phyloP scores from a whole-genome alignment of 2,113 vertebrate genomes.

The Tringa solitaria region DNA sequence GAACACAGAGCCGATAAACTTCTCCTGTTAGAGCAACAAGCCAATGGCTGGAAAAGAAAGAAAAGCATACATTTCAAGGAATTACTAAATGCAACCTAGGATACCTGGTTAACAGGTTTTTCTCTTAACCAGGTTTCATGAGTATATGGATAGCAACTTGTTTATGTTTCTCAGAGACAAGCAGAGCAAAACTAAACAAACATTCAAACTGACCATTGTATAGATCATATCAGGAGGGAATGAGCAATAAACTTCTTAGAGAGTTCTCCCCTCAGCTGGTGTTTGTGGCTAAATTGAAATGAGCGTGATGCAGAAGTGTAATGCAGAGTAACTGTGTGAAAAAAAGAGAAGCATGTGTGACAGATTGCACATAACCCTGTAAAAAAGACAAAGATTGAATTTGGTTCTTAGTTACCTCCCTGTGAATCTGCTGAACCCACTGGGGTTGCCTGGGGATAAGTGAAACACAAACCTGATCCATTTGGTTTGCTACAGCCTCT shows the following conservation, averaged over 20 bases:
- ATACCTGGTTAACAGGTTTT: background rate
- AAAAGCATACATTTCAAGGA: background rate
- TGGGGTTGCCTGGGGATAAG: slow-evolving; percentile 12
- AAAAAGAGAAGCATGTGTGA: slow-evolving; percentile 1
- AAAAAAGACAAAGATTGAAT: slow-evolving; percentile 7
- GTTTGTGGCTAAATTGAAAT: slow-evolving; percentile 15
- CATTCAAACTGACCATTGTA: background rate
- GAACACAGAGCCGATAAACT: background rate
- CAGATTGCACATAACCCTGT: background rate
- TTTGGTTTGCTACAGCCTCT: slow-evolving; percentile 24
- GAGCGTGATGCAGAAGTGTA: background rate
- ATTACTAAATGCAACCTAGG: background rate
- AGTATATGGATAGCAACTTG: background rate
- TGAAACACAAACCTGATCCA: slow-evolving; percentile 33
- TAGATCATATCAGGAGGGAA: background rate
- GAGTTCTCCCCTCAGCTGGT: background rate
- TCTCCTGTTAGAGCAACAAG: background rate
- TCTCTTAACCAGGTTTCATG: background rate
- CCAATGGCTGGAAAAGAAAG: background rate
- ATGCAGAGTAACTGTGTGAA: background rate
- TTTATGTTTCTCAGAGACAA: background rate
- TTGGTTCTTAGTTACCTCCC: background rate
- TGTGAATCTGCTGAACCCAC: background rate
- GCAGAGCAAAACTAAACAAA: background rate
- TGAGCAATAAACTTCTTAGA: background rate